Evolutionary conservation across 2,797 vertebrate species (phyloP), one percentile per base, ranked within the genome.

Genomic region (Masticophis lateralis): DNA sequence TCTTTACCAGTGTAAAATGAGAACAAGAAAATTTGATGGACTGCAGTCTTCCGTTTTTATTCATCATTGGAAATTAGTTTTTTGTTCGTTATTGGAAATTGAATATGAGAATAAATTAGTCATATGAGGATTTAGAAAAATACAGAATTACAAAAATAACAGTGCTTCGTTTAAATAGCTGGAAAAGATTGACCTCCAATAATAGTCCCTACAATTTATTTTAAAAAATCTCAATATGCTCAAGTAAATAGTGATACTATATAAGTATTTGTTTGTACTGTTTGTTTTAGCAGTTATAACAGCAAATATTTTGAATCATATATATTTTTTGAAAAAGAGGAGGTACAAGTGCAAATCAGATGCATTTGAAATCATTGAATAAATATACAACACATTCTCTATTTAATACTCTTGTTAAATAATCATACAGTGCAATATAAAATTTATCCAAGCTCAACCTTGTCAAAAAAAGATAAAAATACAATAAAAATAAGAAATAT

Each of bases 21-120:
- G 51, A 9, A 32, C 37, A 63, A 86, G 59, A 93, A 79, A 16
- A 91, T 90, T n/a, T 93, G 13, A 60, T 74, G 43, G 20, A 88
- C 37, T 66, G 59, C 37, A 61, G 22, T 90, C 55, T n/a, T 86
- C 55, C 59, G 51, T 37, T 59, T 88, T 87, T 14, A 16, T 7
- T 90, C 1, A 90, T 59, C 37, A 37, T 74, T 37, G 69, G n/a
- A 32, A 69, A 69, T 55, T 56, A 87, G 87, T 37, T 51, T 87
- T 88, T 87, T 22, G 22, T 7, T 90, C 0, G 57, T 59, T 69
- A 69, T 32, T 69, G 8, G 28, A 56, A 7, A 66, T 1, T 66
- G 1, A 0, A 53, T 18, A 86, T 0, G 88, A 66, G 89, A 59
- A 60, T 3, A 83, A 6, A 20, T 0, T 94, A 47, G 3, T 37